phyloP scores from a whole-genome alignment of 2,797 vertebrate genomes.

The Xenops minutus region DNA sequence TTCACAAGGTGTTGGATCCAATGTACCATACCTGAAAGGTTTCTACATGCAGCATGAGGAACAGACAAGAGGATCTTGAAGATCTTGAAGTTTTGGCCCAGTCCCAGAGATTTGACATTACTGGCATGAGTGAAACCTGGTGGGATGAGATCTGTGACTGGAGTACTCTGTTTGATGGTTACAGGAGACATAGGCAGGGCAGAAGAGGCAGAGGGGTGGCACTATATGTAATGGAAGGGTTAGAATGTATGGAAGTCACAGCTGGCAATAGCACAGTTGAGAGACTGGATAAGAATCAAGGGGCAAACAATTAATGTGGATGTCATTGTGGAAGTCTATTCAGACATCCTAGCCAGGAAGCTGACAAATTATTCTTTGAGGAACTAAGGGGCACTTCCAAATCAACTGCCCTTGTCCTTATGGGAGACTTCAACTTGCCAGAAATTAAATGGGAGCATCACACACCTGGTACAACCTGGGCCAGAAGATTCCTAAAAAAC shows the following conservation, averaged over 20 bases:
- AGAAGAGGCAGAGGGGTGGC: accelerated
- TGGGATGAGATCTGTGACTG: neutral
- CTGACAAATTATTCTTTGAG: neutral
- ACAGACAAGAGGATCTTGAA: accelerated
- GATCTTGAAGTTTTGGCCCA: accelerated
- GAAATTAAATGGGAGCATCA: neutral
- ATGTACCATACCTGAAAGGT: neutral
- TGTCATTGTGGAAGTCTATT: neutral
- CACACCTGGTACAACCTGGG: neutral
- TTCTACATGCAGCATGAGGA: neutral
- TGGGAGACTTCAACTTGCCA: neutral
- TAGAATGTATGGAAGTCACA: neutral
- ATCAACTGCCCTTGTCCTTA: neutral
- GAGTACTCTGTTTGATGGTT: too few species aligned
- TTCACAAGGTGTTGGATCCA: neutral
- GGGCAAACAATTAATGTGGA: neutral
- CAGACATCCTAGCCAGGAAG: neutral
- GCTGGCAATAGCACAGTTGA: neutral
- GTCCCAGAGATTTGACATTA: neutral
- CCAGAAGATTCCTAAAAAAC: neutral
- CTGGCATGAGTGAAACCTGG: neutral
- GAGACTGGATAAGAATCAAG: neutral
- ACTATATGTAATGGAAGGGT: neutral
- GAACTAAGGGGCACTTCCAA: neutral
- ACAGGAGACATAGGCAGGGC: neutral